Conservation (phyloP, 2,797 vertebrate species). For the Lycodopsis pacificus region DNA sequence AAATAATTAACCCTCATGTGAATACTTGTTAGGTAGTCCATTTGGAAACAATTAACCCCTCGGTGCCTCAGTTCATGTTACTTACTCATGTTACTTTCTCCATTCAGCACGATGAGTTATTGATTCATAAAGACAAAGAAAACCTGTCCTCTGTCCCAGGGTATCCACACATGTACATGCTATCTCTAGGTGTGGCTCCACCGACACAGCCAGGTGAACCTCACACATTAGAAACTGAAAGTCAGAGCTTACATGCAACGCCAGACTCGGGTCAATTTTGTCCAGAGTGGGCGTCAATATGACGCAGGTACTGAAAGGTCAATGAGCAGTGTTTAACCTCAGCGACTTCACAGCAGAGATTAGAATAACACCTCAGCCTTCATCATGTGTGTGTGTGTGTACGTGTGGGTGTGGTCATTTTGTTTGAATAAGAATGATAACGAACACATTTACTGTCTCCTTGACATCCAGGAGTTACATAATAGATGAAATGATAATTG, state of each 20-base stretch:
- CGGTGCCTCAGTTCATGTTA: background rate
- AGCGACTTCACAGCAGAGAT: background rate
- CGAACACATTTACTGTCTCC: background rate
- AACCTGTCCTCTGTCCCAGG: constrained; percentile 22
- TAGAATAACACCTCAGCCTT: constrained; percentile 1
- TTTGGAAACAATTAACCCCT: constrained; percentile 10
- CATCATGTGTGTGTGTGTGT: background rate
- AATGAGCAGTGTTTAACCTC: constrained; percentile 20
- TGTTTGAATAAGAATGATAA: background rate
- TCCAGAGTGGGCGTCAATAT: background rate
- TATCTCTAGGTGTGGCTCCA: constrained; percentile 36
- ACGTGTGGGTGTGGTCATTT: background rate
- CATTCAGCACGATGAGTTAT: constrained; percentile 22
- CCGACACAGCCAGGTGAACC: constrained; percentile 35
- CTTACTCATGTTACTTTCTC: constrained; percentile 6
- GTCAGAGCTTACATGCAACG: background rate
- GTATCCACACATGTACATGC: background rate
- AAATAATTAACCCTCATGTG: background rate
- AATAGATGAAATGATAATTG: background rate
- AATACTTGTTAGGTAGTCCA: background rate
- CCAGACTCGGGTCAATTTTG: background rate
- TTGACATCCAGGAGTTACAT: background rate
- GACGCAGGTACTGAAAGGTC: constrained; percentile 35
- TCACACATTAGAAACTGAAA: constrained; percentile 57
- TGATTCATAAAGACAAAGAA: constrained; percentile 44